Conservation (phyloP, 1,140 invertebrate genomes). For the Paramacrobiotus metropolitanus region DNA sequence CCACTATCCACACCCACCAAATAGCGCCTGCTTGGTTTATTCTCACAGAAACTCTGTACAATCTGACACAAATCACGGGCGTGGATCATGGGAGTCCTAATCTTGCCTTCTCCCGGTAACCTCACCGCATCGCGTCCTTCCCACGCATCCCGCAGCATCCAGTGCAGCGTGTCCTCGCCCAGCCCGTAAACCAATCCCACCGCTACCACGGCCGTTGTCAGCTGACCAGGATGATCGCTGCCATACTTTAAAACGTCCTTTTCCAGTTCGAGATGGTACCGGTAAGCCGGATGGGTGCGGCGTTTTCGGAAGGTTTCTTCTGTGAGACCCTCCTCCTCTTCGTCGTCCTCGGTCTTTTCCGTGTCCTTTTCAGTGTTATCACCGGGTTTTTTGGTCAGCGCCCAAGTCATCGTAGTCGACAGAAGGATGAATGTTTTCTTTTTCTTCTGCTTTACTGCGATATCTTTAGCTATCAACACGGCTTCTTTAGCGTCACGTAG, state of each 20-base stretch:
- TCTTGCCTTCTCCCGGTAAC: neutral
- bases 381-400: neutral
- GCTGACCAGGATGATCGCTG: neutral
- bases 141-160: neutral
- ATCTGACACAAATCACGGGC: neutral
- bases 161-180: neutral
- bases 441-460: neutral
- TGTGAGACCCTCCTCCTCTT: neutral
- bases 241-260: neutral
- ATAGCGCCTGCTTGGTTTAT: neutral
- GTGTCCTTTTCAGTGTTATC: neutral
- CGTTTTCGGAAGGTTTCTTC: neutral
- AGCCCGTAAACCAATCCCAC: neutral
- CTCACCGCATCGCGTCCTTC: neutral
- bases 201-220: neutral
- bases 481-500: neutral
- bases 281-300: neutral
- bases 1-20: too few relatives aligned
- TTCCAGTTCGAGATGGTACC: constrained; percentile 1
- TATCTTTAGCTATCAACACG: neutral
- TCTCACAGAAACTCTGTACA: neutral
- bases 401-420: neutral
- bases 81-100: neutral
- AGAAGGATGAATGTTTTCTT: neutral
- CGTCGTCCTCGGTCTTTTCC: neutral